These are phyloP conservation scores for Anagrus nilaparvatae DNA, from an alignment of 1,140 invertebrate genomes.

Conservation along the genomic window DNA sequence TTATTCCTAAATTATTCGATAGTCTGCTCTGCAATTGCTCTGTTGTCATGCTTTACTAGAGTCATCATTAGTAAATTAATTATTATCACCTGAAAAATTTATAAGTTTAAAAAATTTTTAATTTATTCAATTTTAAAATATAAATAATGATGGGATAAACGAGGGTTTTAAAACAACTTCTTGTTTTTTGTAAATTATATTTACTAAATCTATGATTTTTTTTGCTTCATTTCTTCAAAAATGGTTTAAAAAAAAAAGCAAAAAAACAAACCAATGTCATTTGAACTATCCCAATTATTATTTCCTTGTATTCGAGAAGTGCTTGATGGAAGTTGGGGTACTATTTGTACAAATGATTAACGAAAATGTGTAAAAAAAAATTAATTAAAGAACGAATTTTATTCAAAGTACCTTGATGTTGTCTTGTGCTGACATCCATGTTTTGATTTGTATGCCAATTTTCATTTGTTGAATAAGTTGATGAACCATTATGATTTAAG, in stretches of 20 bases:
- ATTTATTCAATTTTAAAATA: no score
- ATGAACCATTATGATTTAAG: constrained; percentile 35
- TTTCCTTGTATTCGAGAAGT: constrained; percentile 36
- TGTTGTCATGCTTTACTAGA: no score
- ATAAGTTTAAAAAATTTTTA: no score
- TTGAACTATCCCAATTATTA: constrained; percentile 32
- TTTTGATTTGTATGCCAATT: constrained; percentile 32
- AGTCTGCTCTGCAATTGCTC: no score
- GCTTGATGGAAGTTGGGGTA: constrained; percentile 38
- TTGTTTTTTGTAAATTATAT: no score
- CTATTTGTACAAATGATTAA: constrained; percentile 37
- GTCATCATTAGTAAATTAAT: no score
- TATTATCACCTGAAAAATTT: no score
- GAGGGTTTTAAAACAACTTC: no score
- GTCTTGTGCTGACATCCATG: constrained; percentile 27
- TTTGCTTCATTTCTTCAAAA: no score
- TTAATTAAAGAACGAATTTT: not conserved
- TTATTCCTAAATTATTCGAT: no score
- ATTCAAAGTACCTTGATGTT: constrained; percentile 29
- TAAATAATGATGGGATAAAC: no score
- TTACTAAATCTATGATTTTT: no score
- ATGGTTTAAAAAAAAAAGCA: not conserved
- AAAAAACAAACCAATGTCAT: constrained; percentile 35
- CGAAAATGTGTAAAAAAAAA: not conserved
- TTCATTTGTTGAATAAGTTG: constrained; percentile 31